These are phyloP conservation scores for Oligia strigilis DNA, from an alignment of 2,888 invertebrate genomes.

Conservation along the genomic window DNA sequence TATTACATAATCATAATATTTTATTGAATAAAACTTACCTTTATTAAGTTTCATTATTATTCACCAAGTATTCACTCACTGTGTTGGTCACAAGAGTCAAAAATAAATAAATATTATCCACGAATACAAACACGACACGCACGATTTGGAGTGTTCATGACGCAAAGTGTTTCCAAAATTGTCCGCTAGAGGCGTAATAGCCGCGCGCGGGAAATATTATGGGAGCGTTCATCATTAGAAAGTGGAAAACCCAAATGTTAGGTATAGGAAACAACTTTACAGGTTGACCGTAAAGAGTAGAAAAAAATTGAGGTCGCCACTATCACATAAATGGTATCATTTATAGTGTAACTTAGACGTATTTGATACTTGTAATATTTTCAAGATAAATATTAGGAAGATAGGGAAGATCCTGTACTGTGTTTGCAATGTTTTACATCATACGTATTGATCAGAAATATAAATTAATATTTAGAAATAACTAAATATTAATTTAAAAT, in stretches of 20 bases:
- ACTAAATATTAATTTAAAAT: no score
- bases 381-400: no score
- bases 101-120: constrained; percentile 73
- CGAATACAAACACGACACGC: constrained; percentile 81
- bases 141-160: constrained; percentile 75
- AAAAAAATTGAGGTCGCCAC: no score
- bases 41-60: constrained; percentile 66
- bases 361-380: no score
- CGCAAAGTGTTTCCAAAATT: constrained; percentile 76
- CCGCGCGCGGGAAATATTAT: constrained; percentile 72
- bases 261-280: background rate
- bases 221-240: constrained; percentile 63
- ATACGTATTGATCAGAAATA: background rate
- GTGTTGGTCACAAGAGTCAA: constrained; percentile 62
- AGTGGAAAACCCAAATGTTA: constrained; percentile 31
- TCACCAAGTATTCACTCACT: constrained; percentile 65
- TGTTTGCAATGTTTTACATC: background rate
- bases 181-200: constrained; percentile 72
- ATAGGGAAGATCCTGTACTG: no score
- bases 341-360: no score
- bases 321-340: no score
- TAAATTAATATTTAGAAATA: no score
- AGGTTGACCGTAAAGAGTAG: no score
- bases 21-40: constrained; percentile 78
- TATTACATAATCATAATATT: constrained; percentile 82